phyloP scores from a whole-genome alignment of 2,797 vertebrate genomes.

The Echiichthys vipera region DNA sequence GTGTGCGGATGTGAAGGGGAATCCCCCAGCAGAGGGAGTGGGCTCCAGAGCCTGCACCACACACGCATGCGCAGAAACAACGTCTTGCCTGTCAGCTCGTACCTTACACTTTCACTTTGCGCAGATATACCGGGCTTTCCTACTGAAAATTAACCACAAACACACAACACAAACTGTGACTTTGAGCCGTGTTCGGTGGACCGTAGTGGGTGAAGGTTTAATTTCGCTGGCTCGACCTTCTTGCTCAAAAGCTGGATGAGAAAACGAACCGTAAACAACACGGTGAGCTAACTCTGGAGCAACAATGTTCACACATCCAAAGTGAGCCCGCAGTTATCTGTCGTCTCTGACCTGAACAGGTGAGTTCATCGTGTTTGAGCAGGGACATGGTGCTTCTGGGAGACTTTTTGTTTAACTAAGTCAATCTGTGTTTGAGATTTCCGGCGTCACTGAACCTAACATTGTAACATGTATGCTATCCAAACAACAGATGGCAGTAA shows the following conservation, averaged over 20 bases:
- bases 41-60: neutral
- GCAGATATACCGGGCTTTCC: neutral
- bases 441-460: neutral
- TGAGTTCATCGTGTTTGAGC: conserved; percentile 30
- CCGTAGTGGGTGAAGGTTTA: neutral
- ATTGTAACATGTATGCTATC: neutral
- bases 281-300: conserved; percentile 46
- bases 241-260: neutral
- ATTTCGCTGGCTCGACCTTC: neutral
- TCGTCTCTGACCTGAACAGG: conserved; percentile 36
- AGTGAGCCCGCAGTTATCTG: conserved; percentile 5
- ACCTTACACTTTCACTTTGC: conserved; percentile 64
- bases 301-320: conserved; percentile 49
- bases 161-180: neutral
- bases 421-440: neutral
- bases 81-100: neutral
- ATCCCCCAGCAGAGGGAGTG: conserved; percentile 27
- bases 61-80: conserved; percentile 62
- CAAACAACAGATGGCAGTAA: neutral
- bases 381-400: neutral
- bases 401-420: neutral
- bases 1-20: conserved; percentile 10
- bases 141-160: neutral
- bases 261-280: conserved; percentile 47
- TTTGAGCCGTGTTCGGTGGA: neutral